A percentile compares a stretch with the other conserved stretches of the same genome.
Evolutionary conservation across 2,113 vertebrate species (phyloP).

Genomic region (Nothobranchius kuhntae): DNA sequence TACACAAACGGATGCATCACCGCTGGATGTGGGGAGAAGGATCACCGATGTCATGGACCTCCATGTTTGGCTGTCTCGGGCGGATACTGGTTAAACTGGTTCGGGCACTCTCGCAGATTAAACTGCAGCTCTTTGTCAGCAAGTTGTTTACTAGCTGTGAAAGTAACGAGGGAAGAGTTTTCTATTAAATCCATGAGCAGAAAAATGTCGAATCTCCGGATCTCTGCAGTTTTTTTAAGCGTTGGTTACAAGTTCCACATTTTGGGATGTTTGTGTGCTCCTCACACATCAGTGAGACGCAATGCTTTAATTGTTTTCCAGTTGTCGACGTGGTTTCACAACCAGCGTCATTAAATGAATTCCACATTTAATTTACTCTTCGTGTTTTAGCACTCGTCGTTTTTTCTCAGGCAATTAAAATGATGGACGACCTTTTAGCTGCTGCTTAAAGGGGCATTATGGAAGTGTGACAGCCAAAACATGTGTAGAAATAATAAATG

Average conservation of each 20-base stretch:
- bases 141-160: constrained; percentile 5
- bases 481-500: too few relatives aligned
- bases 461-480: too few relatives aligned
- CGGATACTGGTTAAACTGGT: constrained; percentile 54
- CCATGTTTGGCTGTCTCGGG: constrained; percentile 5
- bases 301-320: not conserved
- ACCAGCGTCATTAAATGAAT: constrained; percentile 17
- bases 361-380: too few relatives aligned
- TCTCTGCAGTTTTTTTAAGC: too few relatives aligned
- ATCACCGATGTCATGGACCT: constrained; percentile 31
- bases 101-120: constrained; percentile 40
- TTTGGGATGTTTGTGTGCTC: not conserved
- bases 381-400: too few relatives aligned
- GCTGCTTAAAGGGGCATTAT: too few relatives aligned
- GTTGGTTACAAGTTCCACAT: too few relatives aligned
- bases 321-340: not conserved
- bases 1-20: constrained; percentile 18
- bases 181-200: not conserved
- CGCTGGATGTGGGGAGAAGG: constrained; percentile 10
- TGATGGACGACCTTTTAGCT: too few relatives aligned
- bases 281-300: not conserved
- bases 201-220: too few relatives aligned
- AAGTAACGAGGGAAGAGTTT: too few relatives aligned
- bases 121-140: constrained; percentile 32
- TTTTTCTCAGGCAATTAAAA: too few relatives aligned